phyloP scores from a whole-genome alignment of 2,797 vertebrate genomes.

The Cetoscarus ocellatus region DNA sequence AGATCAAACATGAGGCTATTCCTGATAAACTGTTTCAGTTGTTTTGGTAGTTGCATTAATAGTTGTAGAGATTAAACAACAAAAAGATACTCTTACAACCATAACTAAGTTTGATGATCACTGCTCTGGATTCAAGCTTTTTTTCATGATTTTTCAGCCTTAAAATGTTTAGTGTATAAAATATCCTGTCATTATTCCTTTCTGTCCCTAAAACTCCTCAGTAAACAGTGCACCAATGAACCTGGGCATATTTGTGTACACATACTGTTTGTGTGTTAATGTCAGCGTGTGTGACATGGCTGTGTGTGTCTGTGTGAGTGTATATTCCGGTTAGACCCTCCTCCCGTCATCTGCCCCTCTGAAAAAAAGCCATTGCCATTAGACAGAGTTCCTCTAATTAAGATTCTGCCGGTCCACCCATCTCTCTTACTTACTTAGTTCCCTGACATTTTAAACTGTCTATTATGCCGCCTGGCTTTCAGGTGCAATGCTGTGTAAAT shows the following conservation, averaged over 20 bases:
- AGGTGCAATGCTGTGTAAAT: slow-evolving; percentile 90
- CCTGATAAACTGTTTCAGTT: too few species aligned
- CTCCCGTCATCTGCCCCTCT: slow-evolving; percentile 39
- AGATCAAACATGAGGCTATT: too few species aligned
- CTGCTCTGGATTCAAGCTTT: too few species aligned
- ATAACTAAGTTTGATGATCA: too few species aligned
- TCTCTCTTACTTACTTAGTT: slow-evolving; percentile 90
- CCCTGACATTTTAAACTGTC: slow-evolving; percentile 91
- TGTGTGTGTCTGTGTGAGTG: slow-evolving; percentile 11
- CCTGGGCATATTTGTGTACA: slow-evolving; percentile 8
- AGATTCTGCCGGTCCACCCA: slow-evolving; percentile 83
- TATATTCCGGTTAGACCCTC: slow-evolving; percentile 47
- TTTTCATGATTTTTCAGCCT: too few species aligned
- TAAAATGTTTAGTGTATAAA: too few species aligned
- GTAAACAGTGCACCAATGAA: slow-evolving; percentile 18
- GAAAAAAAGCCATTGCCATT: slow-evolving; percentile 71
- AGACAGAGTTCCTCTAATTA: slow-evolving; percentile 86
- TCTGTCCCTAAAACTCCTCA: too few species aligned
- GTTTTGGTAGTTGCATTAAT: too few species aligned
- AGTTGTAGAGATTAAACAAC: too few species aligned
- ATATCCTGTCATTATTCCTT: neutral
- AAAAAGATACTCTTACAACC: too few species aligned
- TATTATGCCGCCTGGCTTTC: slow-evolving; percentile 87
- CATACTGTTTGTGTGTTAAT: slow-evolving; percentile 27
- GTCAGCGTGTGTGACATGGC: slow-evolving; percentile 14